Evolutionary conservation across 2,113 vertebrate species (phyloP).

Genomic region (Hepsetus odoe): DNA sequence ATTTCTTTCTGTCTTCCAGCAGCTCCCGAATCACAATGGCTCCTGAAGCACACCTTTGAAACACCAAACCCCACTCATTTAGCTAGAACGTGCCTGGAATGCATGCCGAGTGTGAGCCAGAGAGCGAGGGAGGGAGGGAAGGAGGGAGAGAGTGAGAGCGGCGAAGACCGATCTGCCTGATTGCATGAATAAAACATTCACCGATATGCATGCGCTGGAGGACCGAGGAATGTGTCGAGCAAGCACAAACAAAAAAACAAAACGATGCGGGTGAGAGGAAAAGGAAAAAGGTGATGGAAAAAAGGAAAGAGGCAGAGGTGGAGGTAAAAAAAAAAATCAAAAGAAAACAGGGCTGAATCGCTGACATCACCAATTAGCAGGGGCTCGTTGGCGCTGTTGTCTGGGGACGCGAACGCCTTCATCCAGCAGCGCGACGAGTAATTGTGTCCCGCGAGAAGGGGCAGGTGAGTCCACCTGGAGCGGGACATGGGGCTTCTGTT

Average conservation of each 20-base stretch:
- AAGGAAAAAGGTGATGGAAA: background rate
- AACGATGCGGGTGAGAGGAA: conserved; percentile 55
- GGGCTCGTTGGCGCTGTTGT: conserved; percentile 64
- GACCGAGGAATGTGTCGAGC: conserved; percentile 65
- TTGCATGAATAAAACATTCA: conserved; percentile 77
- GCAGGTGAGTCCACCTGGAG: conserved; percentile 69
- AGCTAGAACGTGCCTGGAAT: conserved; percentile 14
- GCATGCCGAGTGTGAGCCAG: background rate
- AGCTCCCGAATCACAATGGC: background rate
- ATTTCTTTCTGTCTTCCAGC: background rate
- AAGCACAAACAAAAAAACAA: conserved; percentile 65
- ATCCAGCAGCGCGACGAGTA: conserved; percentile 71
- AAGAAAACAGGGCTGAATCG: conserved; percentile 55
- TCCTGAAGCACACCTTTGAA: conserved; percentile 1
- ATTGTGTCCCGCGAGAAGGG: conserved; percentile 82
- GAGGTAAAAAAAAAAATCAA: conserved; percentile 35
- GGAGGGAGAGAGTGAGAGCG: conserved; percentile 32
- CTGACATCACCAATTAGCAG: conserved; percentile 74
- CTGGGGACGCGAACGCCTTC: conserved; percentile 65
- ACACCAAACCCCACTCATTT: conserved; percentile 13
- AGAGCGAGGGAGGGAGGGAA: conserved; percentile 13
- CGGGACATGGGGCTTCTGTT: conserved; percentile 57
- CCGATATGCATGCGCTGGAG: conserved; percentile 70
- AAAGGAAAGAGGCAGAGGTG: background rate
- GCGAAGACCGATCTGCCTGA: conserved; percentile 63